phyloP scores from a whole-genome alignment of 2,888 invertebrate species.

The Elmis aenea region DNA sequence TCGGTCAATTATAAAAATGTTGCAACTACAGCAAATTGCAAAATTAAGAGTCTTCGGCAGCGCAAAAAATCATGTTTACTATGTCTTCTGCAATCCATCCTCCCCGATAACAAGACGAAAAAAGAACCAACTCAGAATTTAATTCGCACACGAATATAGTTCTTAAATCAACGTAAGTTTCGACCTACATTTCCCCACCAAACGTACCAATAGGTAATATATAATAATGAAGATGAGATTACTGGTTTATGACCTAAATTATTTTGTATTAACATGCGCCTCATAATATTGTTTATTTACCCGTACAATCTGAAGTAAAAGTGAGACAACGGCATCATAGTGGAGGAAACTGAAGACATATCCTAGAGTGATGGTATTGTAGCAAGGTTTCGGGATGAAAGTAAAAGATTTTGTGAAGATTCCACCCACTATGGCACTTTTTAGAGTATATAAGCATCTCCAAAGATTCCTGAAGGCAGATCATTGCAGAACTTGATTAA shows the following conservation, averaged over 20 bases:
- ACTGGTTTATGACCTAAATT: constrained; percentile 11
- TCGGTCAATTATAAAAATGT: too few relatives aligned
- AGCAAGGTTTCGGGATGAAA: constrained; percentile 42
- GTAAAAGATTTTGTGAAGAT: constrained; percentile 37
- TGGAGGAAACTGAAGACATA: too few relatives aligned
- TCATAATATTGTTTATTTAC: too few relatives aligned
- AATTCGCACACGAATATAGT: constrained; percentile 1
- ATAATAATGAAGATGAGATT: constrained; percentile 12
- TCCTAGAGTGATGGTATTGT: constrained; percentile 29
- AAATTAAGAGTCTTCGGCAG: too few relatives aligned
- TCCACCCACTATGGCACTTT: constrained; percentile 37
- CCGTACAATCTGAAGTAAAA: too few relatives aligned
- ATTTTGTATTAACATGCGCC: constrained; percentile 9
- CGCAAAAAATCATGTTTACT: too few relatives aligned
- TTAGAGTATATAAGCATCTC: constrained; percentile 38
- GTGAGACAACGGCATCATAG: too few relatives aligned
- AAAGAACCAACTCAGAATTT: neutral
- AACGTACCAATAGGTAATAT: constrained; percentile 4
- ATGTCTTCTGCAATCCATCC: neutral
- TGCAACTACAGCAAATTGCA: neutral
- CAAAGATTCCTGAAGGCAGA: constrained; percentile 24
- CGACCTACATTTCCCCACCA: constrained; percentile 14
- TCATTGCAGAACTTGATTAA: constrained; percentile 1
- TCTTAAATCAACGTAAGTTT: constrained; percentile 3
- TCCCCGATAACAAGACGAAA: neutral